Evolutionary conservation across 2,888 invertebrate species (phyloP), one percentile per base, ranked within the genome.

Genomic region (Melanotus villosus): DNA sequence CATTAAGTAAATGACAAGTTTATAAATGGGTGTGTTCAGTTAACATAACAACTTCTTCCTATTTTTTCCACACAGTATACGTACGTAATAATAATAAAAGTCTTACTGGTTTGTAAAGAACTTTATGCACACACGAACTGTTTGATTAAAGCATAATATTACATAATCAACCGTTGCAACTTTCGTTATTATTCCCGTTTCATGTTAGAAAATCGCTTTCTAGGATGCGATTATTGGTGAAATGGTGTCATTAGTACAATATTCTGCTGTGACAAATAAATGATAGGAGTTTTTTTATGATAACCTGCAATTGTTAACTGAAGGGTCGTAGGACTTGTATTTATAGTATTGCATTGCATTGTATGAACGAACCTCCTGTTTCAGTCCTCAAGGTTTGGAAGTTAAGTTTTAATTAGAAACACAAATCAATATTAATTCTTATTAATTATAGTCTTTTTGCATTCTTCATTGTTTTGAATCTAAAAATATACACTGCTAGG

Each of bases 11-110:
- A 14, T 12, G 26, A 23, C 26, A 47, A 19, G 12, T 6, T 10
- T 23, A 23, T 47, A 47, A 47, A 23, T 23, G 23, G 23, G 23
- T 12, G 21, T 26, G 47, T 7, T n/a, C 21, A 47, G 26, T 23
- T 23, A 23, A 23, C 18, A 30, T 2, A 18, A 26, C 23, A 12
- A 23, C 26, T 23, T n/a, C 32, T 52, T 52, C 52, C 52, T 52
- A 34, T 52, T 30, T 50, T 52, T 52, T 4, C 52, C n/a, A n/a
- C n/a, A n/a, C n/a, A n/a, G n/a, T n/a, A n/a, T n/a, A 30, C 52
- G 18, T 18, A 32, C 3, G 26, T 26, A 30, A 10, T 26, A 14
- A 10, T 12, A 41, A 21, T 21, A 21, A 23, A 43, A 9, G 52
- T 30, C 16, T 30, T n/a, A 32, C 26, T 18, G 32, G 14, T 16